Base-by-base conservation (phyloP, 2,888 invertebrate species). In the Pelosia muscerda region DNA sequence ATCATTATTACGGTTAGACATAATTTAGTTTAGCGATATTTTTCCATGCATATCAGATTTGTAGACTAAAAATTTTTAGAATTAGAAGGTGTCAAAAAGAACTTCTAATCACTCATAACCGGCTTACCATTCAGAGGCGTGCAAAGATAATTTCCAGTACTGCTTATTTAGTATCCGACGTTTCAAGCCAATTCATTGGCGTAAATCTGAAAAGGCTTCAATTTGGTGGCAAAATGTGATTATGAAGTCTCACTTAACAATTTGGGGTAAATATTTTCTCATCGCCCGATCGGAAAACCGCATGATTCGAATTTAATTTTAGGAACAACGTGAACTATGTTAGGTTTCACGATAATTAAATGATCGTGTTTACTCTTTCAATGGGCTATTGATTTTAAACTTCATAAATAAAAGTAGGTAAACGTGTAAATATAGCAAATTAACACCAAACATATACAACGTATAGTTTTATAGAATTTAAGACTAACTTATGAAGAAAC, bases 161-260 rank as follows among this genome's bases (percentile, higher is more conserved):
- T 79, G 28, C 76, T 81, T 83, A 77, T 84, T 84, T 81, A 83
- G 77, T 75, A 80, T 76, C 81, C 82, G 72, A 71, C 68, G 73
- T 66, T 75, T 62, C 69, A 66, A 65, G 79, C 65, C 81, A 79
- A 81, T 81, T 81, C 79, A 75, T 75, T 71, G 70, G 78, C 72
- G 64, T 75, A 79, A 79, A 81, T 79, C 73, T 84, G 83, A 81
- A 85, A 84, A 82, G 82, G 82, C 72, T 83, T 82, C 78, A 85
- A 85, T 85, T 86, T 82, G 79, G 78, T 76, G 57, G 61, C 59
- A 64, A 78, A 88, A 88, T 86, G 74, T 84, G 79, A 85, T 85
- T 83, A 85, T 73, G 73, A 63, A 70, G 68, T 78, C 76, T 75
- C 69, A 72, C 70, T 74, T 76, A 82, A 75, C 73, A 74, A 76